Base-by-base conservation (phyloP, 1,140 invertebrate species). In the Apis florea region DNA sequence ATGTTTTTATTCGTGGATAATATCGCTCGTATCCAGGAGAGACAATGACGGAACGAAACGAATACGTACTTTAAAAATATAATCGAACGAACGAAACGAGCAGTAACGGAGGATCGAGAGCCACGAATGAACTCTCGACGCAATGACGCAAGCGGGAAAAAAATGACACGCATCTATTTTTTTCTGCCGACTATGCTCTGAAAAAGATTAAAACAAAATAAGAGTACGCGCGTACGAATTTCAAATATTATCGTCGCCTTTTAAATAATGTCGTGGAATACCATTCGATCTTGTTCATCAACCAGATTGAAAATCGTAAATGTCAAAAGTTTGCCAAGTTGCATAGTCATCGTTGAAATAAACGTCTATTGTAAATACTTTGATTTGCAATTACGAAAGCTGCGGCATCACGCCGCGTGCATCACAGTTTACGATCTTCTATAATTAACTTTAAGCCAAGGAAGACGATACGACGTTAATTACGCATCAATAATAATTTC, bases 111-210 rank as follows among this genome's bases (percentile, higher is more conserved):
- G 19, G 49, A 19, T 10, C 19, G 31, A n/a, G n/a, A n/a, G n/a
- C 47, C 19, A 51, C 71, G 75, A 75, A 67, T 51, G 61, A 74
- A 40, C 40, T 59, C 21, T 17, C 54, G 24, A 19, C n/a, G 31
- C 40, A 19, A 68, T 85, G 61, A 75, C 66, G 67, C 59, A 80
- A 69, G 49, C 73, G 49, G 49, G 67, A 26, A 72, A 85, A 75
- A 85, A 75, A 47, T 58, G 66, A 81, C 78, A 21, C 53, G 31
- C 31, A 49, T 73, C 56, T 85, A 81, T 76, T 82, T 85, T 73
- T 75, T 85, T 54, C 77, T 31, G 10, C 64, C 21, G 40, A 31
- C 19, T 53, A 64, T 56, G 49, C 6, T 69, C 61, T 47, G 54
- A 79, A 79, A 68, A 77, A 72, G 61, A 11, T 15, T 21, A 53